Base-by-base conservation (phyloP, 2,797 vertebrate species). In the Acropternis orthonyx region DNA sequence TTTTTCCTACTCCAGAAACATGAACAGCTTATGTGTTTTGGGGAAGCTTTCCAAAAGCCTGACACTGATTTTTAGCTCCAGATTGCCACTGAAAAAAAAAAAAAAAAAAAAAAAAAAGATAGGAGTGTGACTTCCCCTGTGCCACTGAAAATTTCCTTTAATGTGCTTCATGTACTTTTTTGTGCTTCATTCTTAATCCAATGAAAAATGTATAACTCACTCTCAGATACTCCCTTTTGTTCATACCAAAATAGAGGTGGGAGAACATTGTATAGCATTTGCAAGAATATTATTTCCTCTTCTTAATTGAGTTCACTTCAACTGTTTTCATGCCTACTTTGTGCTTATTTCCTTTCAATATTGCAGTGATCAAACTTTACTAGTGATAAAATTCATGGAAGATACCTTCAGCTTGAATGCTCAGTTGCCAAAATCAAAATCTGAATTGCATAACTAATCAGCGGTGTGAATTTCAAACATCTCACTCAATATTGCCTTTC, bases 41-140 rank as follows among this genome's bases (percentile, higher is more conserved):
- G n/a, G 26, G n/a, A 44, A 89, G 19, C 3, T 56, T 89, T 93
- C 59, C 41, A 91, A 95, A 85, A 74, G 2, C 30, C 26, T 87
- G 23, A 36, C 51, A 79, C 23, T 28, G 48, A 43, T n/a, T 77
- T 92, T 88, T 79, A 73, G 9, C 52, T 93, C n/a, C 80, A 66
- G 32, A 66, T 63, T 92, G 36, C 19, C 37, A 51, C 24, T 43
- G 74, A 86, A 96, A 90, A 90, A 71, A 82, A 78, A 79, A 63
- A 71, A 82, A 78, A 79, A 63, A n/a, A n/a, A n/a, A 86, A 96
- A 90, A 90, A 71, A 82, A 78, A 79, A 63, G 12, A 24, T 82
- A 36, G 34, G 28, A 61, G 44, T 89, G 78, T 58, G 56, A 80
- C 41, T 89, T 89, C 49, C 23, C 3, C 23, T 41, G 24, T 30